phyloP scores from a whole-genome alignment of 2,113 vertebrate genomes.

The Leiothrix lutea region DNA sequence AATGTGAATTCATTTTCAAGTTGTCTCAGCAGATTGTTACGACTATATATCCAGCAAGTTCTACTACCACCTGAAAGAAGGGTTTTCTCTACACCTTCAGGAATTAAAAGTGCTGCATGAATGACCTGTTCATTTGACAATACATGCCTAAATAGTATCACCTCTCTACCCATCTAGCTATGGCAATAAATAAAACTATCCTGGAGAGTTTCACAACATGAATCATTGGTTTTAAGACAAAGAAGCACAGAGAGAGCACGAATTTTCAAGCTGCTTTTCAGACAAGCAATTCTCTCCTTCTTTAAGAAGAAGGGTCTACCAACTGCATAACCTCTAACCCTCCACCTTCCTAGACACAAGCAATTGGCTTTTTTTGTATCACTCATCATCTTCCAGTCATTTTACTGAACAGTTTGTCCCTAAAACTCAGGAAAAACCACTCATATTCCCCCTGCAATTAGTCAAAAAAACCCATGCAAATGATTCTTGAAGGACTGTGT shows the following conservation, averaged over 20 bases:
- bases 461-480: background rate
- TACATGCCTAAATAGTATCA: background rate
- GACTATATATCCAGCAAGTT: background rate
- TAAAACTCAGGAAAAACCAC: background rate
- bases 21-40: background rate
- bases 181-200: background rate
- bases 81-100: background rate
- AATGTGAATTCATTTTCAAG: background rate
- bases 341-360: background rate
- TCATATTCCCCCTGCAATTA: background rate
- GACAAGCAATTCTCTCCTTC: background rate
- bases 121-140: background rate
- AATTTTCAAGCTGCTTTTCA: background rate
- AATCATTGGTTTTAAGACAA: background rate
- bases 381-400: background rate
- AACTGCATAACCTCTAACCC: background rate
- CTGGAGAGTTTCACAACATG: background rate
- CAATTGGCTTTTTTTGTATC: background rate
- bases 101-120: background rate
- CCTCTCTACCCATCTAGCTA: background rate
- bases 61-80: background rate
- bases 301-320: background rate
- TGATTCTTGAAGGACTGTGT: background rate
- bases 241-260: background rate
- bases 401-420: background rate